Evolutionary conservation across 2,888 invertebrate species (phyloP).

Genomic region (Noctua fimbriata): DNA sequence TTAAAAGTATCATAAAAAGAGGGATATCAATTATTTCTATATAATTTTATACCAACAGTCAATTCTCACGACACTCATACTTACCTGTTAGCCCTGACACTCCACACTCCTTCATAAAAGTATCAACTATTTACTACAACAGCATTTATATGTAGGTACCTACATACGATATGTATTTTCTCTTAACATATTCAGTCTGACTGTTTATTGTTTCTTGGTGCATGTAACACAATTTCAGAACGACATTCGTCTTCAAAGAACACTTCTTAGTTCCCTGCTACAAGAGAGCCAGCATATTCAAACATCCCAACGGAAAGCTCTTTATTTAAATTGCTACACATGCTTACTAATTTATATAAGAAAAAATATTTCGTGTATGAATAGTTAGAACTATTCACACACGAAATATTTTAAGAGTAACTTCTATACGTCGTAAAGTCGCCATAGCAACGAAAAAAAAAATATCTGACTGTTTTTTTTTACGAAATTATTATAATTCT

Average conservation of each 20-base stretch:
- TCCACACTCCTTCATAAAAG: not conserved
- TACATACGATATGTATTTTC: not conserved
- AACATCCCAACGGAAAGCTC: not conserved
- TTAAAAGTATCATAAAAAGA: not conserved
- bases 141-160: not conserved
- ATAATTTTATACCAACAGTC: not conserved
- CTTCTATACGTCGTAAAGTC: too few species aligned
- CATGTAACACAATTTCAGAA: not conserved
- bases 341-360: too few species aligned
- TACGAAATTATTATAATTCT: too few species aligned
- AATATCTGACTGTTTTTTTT: too few species aligned
- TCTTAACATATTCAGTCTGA: not conserved
- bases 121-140: not conserved
- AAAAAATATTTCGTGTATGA: too few species aligned
- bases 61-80: not conserved
- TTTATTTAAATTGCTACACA: not conserved
- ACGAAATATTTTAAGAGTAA: too few species aligned
- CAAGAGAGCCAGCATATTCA: constrained; percentile 7
- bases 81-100: constrained; percentile 7
- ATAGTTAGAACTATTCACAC: too few species aligned
- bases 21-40: not conserved
- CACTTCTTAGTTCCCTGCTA: not conserved
- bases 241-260: not conserved
- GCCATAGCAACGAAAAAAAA: too few species aligned
- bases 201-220: not conserved